Conservation (phyloP, 2,113 vertebrate species). For the Rissa tridactyla region DNA sequence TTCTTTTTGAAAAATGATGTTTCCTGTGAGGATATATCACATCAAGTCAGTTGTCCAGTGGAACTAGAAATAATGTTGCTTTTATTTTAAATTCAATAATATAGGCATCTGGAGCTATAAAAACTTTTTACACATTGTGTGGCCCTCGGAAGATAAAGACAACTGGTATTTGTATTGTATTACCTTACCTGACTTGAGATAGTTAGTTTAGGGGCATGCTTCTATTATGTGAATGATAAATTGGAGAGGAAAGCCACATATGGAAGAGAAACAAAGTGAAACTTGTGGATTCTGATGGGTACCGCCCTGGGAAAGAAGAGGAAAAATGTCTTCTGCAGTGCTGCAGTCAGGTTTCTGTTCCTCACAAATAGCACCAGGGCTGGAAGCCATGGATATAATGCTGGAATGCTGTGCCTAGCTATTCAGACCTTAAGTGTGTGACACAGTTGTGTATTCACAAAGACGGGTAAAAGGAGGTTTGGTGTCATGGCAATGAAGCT, state of each 20-base stretch:
- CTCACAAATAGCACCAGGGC: background rate
- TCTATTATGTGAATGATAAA: background rate
- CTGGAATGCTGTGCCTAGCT: background rate
- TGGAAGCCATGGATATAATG: background rate
- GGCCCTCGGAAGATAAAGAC: background rate
- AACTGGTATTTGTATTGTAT: background rate
- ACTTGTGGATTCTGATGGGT: background rate
- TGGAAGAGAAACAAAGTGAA: background rate
- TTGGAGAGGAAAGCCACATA: background rate
- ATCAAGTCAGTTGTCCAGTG: background rate
- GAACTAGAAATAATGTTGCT: background rate
- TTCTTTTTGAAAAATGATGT: background rate
- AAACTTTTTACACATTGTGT: background rate
- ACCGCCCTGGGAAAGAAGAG: background rate
- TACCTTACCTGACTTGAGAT: background rate
- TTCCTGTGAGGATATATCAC: background rate
- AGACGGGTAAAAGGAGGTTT: background rate
- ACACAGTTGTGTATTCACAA: background rate
- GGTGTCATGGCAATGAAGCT: background rate
- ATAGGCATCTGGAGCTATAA: background rate
- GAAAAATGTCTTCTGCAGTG: background rate
- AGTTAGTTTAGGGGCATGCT: background rate
- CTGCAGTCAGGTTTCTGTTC: background rate
- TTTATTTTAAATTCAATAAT: slow-evolving; percentile 1
- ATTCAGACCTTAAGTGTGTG: background rate